Evolutionary conservation across 2,797 vertebrate species (phyloP).

Genomic region (Tolypeutes matacus): DNA sequence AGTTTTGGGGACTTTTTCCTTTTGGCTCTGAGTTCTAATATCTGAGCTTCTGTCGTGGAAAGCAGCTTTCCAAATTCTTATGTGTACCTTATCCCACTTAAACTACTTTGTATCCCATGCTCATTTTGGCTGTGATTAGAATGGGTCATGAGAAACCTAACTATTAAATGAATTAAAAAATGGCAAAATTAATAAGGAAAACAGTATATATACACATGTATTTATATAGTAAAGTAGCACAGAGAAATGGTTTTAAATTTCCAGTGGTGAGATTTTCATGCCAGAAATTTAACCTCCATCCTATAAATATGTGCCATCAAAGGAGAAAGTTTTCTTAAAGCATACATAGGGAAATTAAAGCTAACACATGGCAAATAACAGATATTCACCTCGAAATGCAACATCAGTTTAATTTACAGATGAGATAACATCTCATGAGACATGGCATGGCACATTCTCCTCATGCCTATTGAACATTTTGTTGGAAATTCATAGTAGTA

Average conservation of each 20-base stretch:
- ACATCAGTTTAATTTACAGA: constrained; percentile 17
- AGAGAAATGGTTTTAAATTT: constrained; percentile 50
- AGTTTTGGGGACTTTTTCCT: not conserved
- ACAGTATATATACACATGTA: not conserved
- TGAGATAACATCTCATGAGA: not conserved
- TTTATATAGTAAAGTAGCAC: too few species aligned
- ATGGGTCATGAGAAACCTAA: not conserved
- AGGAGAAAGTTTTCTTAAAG: not conserved
- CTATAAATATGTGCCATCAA: not conserved
- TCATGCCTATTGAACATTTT: constrained; percentile 41
- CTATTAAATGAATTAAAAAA: constrained; percentile 63
- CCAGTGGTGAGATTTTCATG: constrained; percentile 43
- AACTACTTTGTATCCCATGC: not conserved
- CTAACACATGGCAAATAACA: constrained; percentile 44
- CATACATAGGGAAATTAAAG: not conserved
- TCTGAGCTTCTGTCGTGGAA: not conserved
- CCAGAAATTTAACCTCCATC: not conserved
- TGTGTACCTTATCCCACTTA: not conserved
- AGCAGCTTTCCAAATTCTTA: not conserved
- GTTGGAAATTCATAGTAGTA: not conserved
- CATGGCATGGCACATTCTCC: not conserved
- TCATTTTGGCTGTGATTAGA: constrained; percentile 62
- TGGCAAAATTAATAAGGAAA: constrained; percentile 53
- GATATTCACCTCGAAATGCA: not conserved
- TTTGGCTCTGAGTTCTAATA: not conserved